Percentiles rank a stretch among this genome's conserved stretches.
phyloP scores from a whole-genome alignment of 35 echinoderm and acorn worm species.

The Patiria miniata region DNA sequence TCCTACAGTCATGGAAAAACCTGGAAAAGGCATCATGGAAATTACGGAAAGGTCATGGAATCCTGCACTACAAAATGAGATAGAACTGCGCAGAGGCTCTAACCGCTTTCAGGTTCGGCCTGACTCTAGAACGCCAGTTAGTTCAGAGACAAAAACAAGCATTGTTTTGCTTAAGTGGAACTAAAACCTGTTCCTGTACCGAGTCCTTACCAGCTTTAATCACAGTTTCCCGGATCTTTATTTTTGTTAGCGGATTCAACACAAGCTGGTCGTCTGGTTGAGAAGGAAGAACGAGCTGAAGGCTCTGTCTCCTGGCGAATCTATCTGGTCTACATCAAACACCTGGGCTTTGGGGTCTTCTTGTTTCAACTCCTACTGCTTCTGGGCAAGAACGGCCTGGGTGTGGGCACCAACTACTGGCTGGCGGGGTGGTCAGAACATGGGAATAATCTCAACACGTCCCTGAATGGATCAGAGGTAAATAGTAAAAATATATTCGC shows the following conservation, averaged over 20 bases:
- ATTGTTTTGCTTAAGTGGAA: too few relatives aligned
- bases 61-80: too few relatives aligned
- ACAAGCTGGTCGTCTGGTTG: slow-evolving; percentile 62
- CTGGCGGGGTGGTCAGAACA: slow-evolving; percentile 88
- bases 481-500: too few relatives aligned
- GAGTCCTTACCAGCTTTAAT: neutral
- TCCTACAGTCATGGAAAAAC: too few relatives aligned
- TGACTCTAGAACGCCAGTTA: too few relatives aligned
- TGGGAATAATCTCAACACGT: slow-evolving; percentile 34
- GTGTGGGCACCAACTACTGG: slow-evolving; percentile 86
- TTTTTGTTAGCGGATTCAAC: neutral
- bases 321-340: slow-evolving; percentile 77
- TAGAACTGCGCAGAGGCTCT: too few relatives aligned
- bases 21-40: too few relatives aligned
- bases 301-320: slow-evolving; percentile 77
- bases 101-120: too few relatives aligned
- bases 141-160: too few relatives aligned
- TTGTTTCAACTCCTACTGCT: slow-evolving; percentile 30
- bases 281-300: slow-evolving; percentile 79
- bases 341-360: slow-evolving; percentile 50
- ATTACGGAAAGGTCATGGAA: too few relatives aligned
- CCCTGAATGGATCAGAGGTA: slow-evolving; percentile 37
- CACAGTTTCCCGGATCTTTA: neutral
- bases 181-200: too few relatives aligned
- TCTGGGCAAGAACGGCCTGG: slow-evolving; percentile 37